Evolutionary conservation across 2,797 vertebrate genomes (phyloP), one percentile per base, ranked within the genome.

Genomic region (Danio aesculapii): DNA sequence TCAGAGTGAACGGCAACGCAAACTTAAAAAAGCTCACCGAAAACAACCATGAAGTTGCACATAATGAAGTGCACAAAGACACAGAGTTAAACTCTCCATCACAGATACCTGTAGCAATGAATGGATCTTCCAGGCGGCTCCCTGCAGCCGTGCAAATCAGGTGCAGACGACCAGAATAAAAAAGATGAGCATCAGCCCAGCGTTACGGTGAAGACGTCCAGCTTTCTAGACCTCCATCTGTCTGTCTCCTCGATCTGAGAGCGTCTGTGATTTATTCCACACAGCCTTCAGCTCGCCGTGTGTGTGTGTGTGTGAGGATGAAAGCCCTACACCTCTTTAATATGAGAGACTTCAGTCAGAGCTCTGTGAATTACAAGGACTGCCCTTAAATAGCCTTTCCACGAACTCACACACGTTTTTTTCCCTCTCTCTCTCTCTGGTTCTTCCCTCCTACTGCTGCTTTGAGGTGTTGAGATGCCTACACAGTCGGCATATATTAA

Each of bases 321-420:
- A 79, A 76, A 81, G 79, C 88, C 88, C 82, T 90, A 68, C 75
- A 66, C 72, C 43, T 77, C 77, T 90, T 89, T 87, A 89, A 83
- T 90, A 91, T 86, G 87, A 90, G 84, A 90, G 85, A 84, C 84
- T 93, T 88, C 85, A 88, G 91, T 91, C 91, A 92, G 90, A 92
- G 85, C 87, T 84, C 84, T 86, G 84, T 84, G 86, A 85, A 88
- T 90, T 80, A 85, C 90, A 58, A 47, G 89, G 86, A 88, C 88
- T 91, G 85, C 88, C 91, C 91, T 92, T 93, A 92, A 90, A 92
- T 88, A 92, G 88, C 85, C 81, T 69, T 75, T 75, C 13, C 75
- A 77, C 14, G 8, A 57, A 77, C 76, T 52, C 76, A 62, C 47
- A 71, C 59, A 39, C 62, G 1, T n/a, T 53, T 57, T 46, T 67